Percentiles rank a stretch among this genome's conserved stretches.
phyloP scores from a whole-genome alignment of 2,113 vertebrate species.

The Etheostoma spectabile region DNA sequence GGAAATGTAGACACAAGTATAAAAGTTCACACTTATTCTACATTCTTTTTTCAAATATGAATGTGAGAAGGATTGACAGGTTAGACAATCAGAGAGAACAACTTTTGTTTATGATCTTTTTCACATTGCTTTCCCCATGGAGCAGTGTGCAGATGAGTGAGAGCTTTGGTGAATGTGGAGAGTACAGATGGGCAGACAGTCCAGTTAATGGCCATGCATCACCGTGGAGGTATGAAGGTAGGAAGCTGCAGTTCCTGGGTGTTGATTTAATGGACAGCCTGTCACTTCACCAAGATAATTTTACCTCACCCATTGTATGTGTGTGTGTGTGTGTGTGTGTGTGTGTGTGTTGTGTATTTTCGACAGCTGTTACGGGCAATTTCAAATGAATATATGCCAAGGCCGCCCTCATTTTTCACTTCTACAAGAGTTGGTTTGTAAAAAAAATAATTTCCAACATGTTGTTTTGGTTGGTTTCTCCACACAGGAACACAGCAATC shows the following conservation, averaged over 20 bases:
- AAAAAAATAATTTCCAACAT: not conserved
- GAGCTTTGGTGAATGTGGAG: slow-evolving; percentile 43
- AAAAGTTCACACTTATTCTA: slow-evolving; percentile 2
- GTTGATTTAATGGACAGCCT: slow-evolving; percentile 73
- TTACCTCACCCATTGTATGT: slow-evolving; percentile 46
- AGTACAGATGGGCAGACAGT: slow-evolving; percentile 61
- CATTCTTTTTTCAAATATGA: slow-evolving; percentile 5
- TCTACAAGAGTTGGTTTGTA: not conserved
- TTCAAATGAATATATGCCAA: slow-evolving; percentile 37
- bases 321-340: slow-evolving; percentile 21
- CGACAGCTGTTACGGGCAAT: slow-evolving; percentile 18
- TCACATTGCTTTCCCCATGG: slow-evolving; percentile 19
- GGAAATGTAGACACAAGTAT: not conserved
- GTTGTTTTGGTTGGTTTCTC: slow-evolving; percentile 30
- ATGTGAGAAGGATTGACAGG: slow-evolving; percentile 6
- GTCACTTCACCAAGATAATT: slow-evolving; percentile 69
- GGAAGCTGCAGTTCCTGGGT: slow-evolving; percentile 44
- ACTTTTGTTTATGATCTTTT: slow-evolving; percentile 3
- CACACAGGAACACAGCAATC: slow-evolving; percentile 6
- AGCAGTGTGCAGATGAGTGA: slow-evolving; percentile 46
- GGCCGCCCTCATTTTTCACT: slow-evolving; percentile 29
- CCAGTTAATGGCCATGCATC: slow-evolving; percentile 67
- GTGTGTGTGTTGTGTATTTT: slow-evolving; percentile 35
- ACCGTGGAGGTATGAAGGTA: slow-evolving; percentile 40
- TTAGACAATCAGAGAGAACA: slow-evolving; percentile 16